Percentiles rank a stretch among this genome's conserved stretches.
phyloP scores from a whole-genome alignment of 2,888 invertebrate genomes.

The Melipona beecheii region DNA sequence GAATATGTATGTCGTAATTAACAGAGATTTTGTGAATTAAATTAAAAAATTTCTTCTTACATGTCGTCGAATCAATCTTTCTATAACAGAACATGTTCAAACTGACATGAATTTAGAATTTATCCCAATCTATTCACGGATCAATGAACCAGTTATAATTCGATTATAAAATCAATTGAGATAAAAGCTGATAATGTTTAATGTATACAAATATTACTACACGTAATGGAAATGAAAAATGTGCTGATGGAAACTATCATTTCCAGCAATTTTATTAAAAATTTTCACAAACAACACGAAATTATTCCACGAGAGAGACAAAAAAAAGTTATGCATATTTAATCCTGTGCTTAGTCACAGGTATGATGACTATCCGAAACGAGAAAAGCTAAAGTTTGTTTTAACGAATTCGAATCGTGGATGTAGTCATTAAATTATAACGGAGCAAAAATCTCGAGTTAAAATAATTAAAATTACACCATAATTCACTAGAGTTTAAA shows the following conservation, averaged over 20 bases:
- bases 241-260: not conserved
- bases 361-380: constrained; percentile 6
- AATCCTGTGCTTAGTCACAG: not conserved
- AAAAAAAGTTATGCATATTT: not conserved
- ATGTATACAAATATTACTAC: not conserved
- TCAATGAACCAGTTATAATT: not conserved
- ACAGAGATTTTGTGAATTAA: too few species aligned
- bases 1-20: too few species aligned
- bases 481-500: not conserved
- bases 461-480: not conserved
- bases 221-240: not conserved
- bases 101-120: not conserved
- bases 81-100: too few species aligned
- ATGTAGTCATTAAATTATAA: not conserved
- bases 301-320: not conserved
- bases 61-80: too few species aligned
- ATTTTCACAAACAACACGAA: not conserved
- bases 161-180: not conserved
- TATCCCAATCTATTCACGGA: not conserved
- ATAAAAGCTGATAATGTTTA: not conserved
- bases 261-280: not conserved
- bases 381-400: constrained; percentile 1
- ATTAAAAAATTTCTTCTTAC: too few species aligned
- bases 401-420: not conserved
- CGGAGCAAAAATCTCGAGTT: not conserved